Evolutionary conservation across 1,140 invertebrate genomes (phyloP).

Genomic region (Helicorthomorpha holstii): DNA sequence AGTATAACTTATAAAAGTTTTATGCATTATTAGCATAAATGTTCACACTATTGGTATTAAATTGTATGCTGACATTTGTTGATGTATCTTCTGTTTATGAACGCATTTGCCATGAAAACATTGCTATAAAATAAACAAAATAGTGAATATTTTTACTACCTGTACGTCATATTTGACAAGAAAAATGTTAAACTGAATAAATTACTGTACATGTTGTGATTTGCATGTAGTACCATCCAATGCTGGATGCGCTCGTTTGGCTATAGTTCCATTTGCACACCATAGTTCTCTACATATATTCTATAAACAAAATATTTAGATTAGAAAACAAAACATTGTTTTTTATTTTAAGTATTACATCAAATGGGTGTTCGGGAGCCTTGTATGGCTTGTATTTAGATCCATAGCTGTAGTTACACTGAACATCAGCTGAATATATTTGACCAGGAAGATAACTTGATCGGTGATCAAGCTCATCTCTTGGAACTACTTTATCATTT

Average conservation of each 20-base stretch:
- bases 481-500: not conserved
- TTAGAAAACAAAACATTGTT: not conserved
- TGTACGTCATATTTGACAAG: not conserved
- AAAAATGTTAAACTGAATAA: not conserved
- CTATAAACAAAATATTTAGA: slow-evolving; percentile 10
- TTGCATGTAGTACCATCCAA: slow-evolving; percentile 23
- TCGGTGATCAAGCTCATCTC: not conserved
- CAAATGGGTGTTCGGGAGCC: not conserved
- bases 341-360: not conserved
- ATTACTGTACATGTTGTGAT: slow-evolving; percentile 2
- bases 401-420: not conserved
- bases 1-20: too few relatives aligned
- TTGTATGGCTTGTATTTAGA: not conserved
- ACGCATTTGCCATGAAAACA: slow-evolving; percentile 1
- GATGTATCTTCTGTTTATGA: not conserved
- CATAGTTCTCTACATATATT: slow-evolving; percentile 21
- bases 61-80: not conserved
- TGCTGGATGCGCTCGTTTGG: slow-evolving; percentile 27
- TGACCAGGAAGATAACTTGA: not conserved
- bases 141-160: not conserved
- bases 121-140: too few relatives aligned
- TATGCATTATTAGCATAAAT: too few relatives aligned
- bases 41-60: not conserved
- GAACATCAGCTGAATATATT: not conserved
- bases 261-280: slow-evolving; percentile 22